phyloP scores from a whole-genome alignment of 2,888 invertebrate genomes.

The Xanthorhoe spadicearia region DNA sequence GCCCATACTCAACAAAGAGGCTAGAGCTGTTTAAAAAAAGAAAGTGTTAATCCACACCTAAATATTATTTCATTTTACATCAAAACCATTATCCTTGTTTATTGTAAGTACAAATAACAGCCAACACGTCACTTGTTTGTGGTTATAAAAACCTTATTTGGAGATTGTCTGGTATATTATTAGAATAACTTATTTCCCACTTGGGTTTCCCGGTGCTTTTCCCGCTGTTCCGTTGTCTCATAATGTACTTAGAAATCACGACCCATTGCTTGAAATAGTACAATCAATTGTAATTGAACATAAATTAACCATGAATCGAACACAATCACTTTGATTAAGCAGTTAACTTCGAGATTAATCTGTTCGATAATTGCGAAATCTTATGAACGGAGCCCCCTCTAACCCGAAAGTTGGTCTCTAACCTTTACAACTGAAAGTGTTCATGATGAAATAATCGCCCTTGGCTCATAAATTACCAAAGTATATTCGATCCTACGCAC shows the following conservation, averaged over 20 bases:
- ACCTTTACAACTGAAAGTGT: conserved; percentile 39
- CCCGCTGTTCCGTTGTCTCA: neutral
- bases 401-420: conserved; percentile 32
- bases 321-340: conserved; percentile 28
- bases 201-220: neutral
- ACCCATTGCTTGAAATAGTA: conserved; percentile 6
- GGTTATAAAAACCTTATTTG: neutral
- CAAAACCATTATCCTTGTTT: too few species aligned
- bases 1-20: too few species aligned
- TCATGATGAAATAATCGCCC: conserved; percentile 44
- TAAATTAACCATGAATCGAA: conserved; percentile 33
- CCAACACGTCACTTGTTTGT: too few species aligned
- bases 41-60: too few species aligned
- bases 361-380: conserved; percentile 36
- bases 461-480: conserved; percentile 45
- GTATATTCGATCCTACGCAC: conserved; percentile 39
- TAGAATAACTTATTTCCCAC: neutral
- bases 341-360: conserved; percentile 26
- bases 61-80: too few species aligned
- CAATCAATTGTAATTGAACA: conserved; percentile 7
- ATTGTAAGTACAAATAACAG: too few species aligned
- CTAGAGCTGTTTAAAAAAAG: too few species aligned
- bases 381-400: conserved; percentile 31
- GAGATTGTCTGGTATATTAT: neutral
- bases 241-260: neutral